Evolutionary conservation across 2,888 invertebrate genomes (phyloP).

Genomic region (Orchestes rusci): DNA sequence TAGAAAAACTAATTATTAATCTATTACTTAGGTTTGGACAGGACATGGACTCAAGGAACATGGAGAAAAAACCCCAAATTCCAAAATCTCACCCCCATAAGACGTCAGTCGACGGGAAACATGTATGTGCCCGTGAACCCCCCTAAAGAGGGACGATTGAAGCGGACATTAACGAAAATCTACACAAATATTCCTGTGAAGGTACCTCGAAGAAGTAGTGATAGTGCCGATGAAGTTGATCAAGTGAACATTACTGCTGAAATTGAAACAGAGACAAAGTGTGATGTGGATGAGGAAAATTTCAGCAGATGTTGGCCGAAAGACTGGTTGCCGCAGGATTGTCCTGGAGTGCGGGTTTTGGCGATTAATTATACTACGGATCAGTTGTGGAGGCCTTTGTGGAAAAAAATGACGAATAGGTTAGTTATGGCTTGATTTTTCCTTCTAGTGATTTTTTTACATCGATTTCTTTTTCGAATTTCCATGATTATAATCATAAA

Average conservation of each 20-base stretch:
- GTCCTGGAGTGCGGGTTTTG: conserved; percentile 68
- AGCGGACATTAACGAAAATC: conserved; percentile 33
- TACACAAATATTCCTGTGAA: conserved; percentile 33
- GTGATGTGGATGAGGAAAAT: conserved; percentile 15
- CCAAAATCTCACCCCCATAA: conserved; percentile 34
- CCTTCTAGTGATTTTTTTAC: not conserved
- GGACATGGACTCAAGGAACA: conserved; percentile 69
- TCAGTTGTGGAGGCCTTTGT: conserved; percentile 67
- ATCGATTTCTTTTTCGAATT: not conserved
- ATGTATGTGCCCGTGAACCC: conserved; percentile 29
- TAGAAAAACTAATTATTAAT: too few relatives aligned
- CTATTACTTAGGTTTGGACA: conserved; percentile 40
- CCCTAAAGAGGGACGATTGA: conserved; percentile 29
- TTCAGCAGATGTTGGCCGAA: conserved; percentile 74
- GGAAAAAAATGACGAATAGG: conserved; percentile 61
- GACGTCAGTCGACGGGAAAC: conserved; percentile 33
- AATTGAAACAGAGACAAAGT: conserved; percentile 5
- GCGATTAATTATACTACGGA: conserved; percentile 79
- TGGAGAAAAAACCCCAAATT: conserved; percentile 47
- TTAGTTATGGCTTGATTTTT: too few relatives aligned
- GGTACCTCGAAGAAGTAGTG: conserved; percentile 29
- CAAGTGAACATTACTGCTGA: not conserved
- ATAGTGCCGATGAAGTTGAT: conserved; percentile 19
- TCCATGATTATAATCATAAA: not conserved
- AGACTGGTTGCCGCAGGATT: conserved; percentile 78